Conservation (phyloP, 30 jellyfish, hydroid and myxozoan genomes). For the Aurelia aurita complex sp. Pacific region DNA sequence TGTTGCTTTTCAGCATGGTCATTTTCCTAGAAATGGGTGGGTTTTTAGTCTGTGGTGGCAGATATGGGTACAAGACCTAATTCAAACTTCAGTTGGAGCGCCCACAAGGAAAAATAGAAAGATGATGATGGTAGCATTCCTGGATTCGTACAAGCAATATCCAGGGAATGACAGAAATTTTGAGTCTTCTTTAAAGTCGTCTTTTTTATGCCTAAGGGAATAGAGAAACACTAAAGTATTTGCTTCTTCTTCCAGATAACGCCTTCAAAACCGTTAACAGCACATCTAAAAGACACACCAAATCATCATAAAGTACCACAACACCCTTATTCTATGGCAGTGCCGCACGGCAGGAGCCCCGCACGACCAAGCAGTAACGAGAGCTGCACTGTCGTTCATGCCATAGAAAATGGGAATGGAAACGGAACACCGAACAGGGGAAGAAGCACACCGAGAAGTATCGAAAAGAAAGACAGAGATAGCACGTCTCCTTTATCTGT, state of each 20-base stretch:
- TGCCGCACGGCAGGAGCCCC: conserved; percentile 47
- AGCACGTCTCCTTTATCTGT: conserved; percentile 38
- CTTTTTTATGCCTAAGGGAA: too few relatives aligned
- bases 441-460: not conserved
- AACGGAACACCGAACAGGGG: conserved; percentile 18
- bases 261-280: conserved; percentile 47
- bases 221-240: not conserved
- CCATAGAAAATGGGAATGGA: conserved; percentile 19
- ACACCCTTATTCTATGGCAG: too few relatives aligned
- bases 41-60: too few relatives aligned
- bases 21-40: too few relatives aligned
- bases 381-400: conserved; percentile 44
- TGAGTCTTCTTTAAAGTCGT: too few relatives aligned
- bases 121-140: too few relatives aligned
- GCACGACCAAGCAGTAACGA: conserved; percentile 58
- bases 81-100: too few relatives aligned
- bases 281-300: conserved; percentile 28
- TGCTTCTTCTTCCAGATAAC: conserved; percentile 15
- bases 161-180: too few relatives aligned
- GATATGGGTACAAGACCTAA: too few relatives aligned
- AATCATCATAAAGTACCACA: not conserved
- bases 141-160: too few relatives aligned
- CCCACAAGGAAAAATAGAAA: too few relatives aligned
- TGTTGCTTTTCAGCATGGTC: too few relatives aligned
- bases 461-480: conserved; percentile 15